Evolutionary conservation across 2,797 vertebrate species (phyloP), one percentile per base, ranked within the genome.

Genomic region (Kryptopterus vitreolus): DNA sequence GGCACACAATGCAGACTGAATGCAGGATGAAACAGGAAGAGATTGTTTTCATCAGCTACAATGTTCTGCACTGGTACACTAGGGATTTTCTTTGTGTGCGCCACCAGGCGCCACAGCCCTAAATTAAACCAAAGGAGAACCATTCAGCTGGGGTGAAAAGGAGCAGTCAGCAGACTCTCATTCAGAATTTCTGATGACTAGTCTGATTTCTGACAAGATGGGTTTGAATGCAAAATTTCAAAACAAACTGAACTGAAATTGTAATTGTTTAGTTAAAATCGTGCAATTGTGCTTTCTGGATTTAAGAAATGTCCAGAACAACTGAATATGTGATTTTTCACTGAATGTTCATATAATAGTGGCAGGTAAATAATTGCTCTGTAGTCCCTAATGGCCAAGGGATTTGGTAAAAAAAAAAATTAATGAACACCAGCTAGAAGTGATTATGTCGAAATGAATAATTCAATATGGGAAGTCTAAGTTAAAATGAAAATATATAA

Each of bases 71-170:
- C 52, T 22, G 66, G 55, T 61, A 53, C 55, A 26, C 65, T 62
- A 20, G 61, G 35, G 65, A 71, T 77, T 77, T 78, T 26, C 70
- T 79, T 55, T 70, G 77, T 81, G 33, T 69, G 65, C 69, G 63
- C 38, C 70, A 69, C 55, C 52, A 71, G 66, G 52, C 58, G 29
- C 52, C 35, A 74, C 57, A 29, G 61, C 48, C 68, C 33, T 52
- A 70, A 80, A 75, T 75, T 73, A 63, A 77, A 53, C 59, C 46
- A 69, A 74, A 62, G 35, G 33, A 74, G 76, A 74, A 63, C 74
- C 62, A 70, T 77, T 83, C 61, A 77, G 61, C 53, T 62, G 31
- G 69, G 62, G 61, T 74, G 62, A 77, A 83, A 83, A 79, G 80
- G 29, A 53, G 46, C 33, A 59, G 29, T 70, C 74, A 62, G 43